These are phyloP conservation scores for Hirudinaria manillensis DNA, from an alignment of 2,888 invertebrate species.

Conservation along the genomic window DNA sequence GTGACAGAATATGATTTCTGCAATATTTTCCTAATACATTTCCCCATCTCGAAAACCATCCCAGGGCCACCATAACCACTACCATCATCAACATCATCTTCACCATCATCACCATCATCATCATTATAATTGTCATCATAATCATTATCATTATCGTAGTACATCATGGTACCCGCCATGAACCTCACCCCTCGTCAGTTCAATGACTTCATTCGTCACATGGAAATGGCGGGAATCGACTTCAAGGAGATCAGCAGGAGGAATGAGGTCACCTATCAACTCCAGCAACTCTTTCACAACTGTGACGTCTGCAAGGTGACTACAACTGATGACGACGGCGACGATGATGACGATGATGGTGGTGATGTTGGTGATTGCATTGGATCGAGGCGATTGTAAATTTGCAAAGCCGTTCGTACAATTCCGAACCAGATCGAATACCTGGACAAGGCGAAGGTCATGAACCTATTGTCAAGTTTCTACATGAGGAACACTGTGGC, in stretches of 20 bases:
- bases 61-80: too few species aligned
- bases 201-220: conserved; percentile 12
- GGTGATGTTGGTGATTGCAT: conserved; percentile 13
- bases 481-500: neutral
- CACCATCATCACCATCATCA: too few species aligned
- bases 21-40: neutral
- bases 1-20: neutral
- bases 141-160: neutral
- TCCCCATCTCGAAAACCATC: too few species aligned
- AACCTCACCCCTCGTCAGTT: conserved; percentile 19
- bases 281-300: conserved; percentile 23
- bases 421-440: neutral
- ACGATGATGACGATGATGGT: conserved; percentile 18
- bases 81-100: too few species aligned
- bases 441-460: conserved; percentile 11
- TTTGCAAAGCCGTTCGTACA: neutral
- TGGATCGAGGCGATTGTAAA: neutral
- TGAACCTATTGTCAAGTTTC: neutral
- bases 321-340: neutral
- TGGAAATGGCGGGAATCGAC: neutral
- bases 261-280: neutral
- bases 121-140: too few species aligned
- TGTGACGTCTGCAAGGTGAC: conserved; percentile 19
- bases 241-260: conserved; percentile 5
- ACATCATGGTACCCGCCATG: conserved; percentile 11